Conservation (phyloP, 2,888 invertebrate genomes). For the Steinernema scapterisci region DNA sequence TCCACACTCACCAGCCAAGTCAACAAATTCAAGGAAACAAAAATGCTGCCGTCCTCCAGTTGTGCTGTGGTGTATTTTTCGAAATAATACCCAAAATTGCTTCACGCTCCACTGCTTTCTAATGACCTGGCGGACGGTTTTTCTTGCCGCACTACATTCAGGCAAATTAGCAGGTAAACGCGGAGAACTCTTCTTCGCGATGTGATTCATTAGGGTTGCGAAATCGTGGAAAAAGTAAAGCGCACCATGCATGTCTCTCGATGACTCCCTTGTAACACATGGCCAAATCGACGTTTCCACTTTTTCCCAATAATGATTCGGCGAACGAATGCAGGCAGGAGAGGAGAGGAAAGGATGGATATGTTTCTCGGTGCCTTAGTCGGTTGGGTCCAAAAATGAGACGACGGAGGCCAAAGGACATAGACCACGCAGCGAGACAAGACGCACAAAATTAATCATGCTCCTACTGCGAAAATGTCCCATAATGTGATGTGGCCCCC, state of each 20-base stretch:
- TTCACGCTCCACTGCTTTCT: slow-evolving; percentile 7
- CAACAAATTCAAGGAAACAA: not conserved
- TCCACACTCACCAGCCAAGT: not conserved
- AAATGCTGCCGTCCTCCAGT: not conserved
- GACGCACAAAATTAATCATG: slow-evolving; percentile 29
- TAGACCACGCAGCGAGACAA: not conserved
- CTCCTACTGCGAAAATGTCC: slow-evolving; percentile 21
- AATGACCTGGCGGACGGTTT: not conserved
- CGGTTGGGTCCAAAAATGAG: too few relatives aligned
- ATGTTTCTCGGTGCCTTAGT: too few relatives aligned
- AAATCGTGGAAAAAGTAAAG: not conserved
- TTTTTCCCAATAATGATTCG: too few relatives aligned
- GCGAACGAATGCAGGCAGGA: too few relatives aligned
- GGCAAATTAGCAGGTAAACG: slow-evolving; percentile 1
- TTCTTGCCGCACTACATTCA: too few relatives aligned
- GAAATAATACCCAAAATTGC: slow-evolving; percentile 17
- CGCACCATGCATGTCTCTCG: too few relatives aligned
- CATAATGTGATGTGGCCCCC: slow-evolving; percentile 11
- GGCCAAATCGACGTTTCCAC: too few relatives aligned
- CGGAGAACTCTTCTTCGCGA: not conserved
- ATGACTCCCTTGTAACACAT: too few relatives aligned
- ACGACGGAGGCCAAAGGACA: not conserved
- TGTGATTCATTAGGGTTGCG: not conserved
- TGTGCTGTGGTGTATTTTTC: slow-evolving; percentile 9
- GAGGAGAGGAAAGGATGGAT: too few relatives aligned